A percentile compares a stretch with the other conserved stretches of the same genome.
These are phyloP conservation scores for Crambe crambe DNA, from an alignment of 37 sponge, comb jelly and placozoan genomes.

Conservation along the genomic window DNA sequence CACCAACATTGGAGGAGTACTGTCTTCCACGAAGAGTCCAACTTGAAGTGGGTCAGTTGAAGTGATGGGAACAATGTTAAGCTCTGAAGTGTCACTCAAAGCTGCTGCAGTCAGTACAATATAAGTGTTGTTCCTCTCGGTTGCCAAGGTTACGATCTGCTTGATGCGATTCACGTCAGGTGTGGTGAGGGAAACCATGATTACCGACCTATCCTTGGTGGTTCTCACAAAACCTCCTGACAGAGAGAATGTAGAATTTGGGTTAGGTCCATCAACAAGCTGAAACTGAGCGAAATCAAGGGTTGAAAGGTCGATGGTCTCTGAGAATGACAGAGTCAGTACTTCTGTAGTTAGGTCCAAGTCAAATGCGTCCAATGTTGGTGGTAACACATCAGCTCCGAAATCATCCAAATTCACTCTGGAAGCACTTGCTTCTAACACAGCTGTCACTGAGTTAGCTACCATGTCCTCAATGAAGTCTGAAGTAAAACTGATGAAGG, in stretches of 20 bases:
- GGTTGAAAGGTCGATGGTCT: slow-evolving; percentile 70
- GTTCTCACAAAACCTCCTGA: slow-evolving; percentile 65
- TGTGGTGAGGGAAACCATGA: slow-evolving; percentile 36
- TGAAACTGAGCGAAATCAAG: slow-evolving; percentile 65
- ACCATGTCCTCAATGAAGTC: slow-evolving; percentile 62
- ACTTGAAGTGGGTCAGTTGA: slow-evolving; percentile 29
- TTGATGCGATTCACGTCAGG: slow-evolving; percentile 85
- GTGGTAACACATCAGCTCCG: slow-evolving; percentile 46
- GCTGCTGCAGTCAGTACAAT: slow-evolving; percentile 53
- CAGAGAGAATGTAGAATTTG: slow-evolving; percentile 42
- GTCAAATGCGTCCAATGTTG: slow-evolving; percentile 54
- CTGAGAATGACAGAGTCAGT: slow-evolving; percentile 74
- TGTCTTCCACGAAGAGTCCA: slow-evolving; percentile 44
- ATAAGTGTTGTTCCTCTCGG: slow-evolving; percentile 64
- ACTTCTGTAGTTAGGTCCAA: slow-evolving; percentile 62
- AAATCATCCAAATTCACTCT: neutral
- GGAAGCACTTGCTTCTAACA: slow-evolving; percentile 24
- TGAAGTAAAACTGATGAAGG: slow-evolving; percentile 50
- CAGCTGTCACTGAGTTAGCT: slow-evolving; percentile 40
- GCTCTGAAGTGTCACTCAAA: slow-evolving; percentile 68
- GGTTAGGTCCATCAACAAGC: slow-evolving; percentile 14
- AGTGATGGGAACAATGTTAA: slow-evolving; percentile 46
- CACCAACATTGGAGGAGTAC: slow-evolving; percentile 37
- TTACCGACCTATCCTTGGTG: slow-evolving; percentile 5
- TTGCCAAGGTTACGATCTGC: slow-evolving; percentile 46